These are phyloP conservation scores for Podarcis muralis DNA, from an alignment of 2,113 vertebrate species.

Conservation along the genomic window DNA sequence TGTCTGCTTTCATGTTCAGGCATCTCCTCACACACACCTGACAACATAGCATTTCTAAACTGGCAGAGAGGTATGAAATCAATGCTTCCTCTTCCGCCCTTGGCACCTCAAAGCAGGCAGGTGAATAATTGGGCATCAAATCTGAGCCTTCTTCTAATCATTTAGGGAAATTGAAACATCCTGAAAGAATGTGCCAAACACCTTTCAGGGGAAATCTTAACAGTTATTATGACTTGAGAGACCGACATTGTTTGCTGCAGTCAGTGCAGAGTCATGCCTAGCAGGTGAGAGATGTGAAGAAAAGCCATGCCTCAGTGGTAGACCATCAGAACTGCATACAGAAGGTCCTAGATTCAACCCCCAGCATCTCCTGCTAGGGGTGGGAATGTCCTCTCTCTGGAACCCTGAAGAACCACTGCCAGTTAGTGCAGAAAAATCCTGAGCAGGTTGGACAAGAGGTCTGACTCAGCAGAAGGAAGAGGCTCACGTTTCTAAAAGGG, in stretches of 20 bases:
- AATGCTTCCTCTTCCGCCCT: background rate
- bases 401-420: no score
- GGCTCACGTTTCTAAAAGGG: no score
- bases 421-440: background rate
- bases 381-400: no score
- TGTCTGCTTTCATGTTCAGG: constrained; percentile 16
- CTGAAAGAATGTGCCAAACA: background rate
- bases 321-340: background rate
- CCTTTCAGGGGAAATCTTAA: background rate
- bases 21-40: constrained; percentile 17
- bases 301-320: background rate
- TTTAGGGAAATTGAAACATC: constrained; percentile 17
- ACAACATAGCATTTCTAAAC: constrained; percentile 11
- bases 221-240: background rate
- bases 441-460: no score
- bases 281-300: background rate
- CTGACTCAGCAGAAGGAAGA: no score
- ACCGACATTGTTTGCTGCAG: background rate
- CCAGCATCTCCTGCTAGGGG: no score
- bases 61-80: constrained; percentile 2
- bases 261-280: background rate
- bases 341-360: background rate
- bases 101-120: background rate
- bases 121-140: constrained; percentile 29
- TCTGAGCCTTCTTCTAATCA: constrained; percentile 17